Evolutionary conservation across 1,140 invertebrate species (phyloP).

Genomic region (Sarcophaga peregrina): DNA sequence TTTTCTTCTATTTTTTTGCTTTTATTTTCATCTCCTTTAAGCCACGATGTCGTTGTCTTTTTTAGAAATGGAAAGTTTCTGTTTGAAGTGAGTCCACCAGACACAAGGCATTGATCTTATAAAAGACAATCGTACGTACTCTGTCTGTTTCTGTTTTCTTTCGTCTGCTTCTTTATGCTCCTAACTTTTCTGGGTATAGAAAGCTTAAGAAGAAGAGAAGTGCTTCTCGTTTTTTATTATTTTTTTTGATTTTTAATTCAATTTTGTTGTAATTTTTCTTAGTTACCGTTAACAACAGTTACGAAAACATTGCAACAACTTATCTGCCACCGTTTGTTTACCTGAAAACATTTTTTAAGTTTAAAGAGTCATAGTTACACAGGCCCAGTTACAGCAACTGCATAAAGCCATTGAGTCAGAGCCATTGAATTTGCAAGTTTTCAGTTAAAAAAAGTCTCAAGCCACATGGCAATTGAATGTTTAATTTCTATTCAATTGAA

Average conservation of each 20-base stretch:
- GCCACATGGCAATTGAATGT: constrained; percentile 21
- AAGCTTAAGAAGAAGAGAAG: constrained; percentile 28
- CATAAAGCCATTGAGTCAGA: background rate
- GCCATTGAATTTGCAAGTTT: too few relatives aligned
- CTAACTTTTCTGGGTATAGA: background rate
- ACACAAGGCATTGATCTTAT: constrained; percentile 34
- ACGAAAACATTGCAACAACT: constrained; percentile 18
- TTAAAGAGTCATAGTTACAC: constrained; percentile 1
- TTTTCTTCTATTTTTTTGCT: background rate
- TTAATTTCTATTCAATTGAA: constrained; percentile 38
- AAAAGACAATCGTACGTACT: constrained; percentile 11
- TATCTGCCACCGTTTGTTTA: constrained; percentile 14
- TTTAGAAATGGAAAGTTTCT: constrained; percentile 38
- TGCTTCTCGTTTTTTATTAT: background rate
- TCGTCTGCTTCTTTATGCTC: too few relatives aligned
- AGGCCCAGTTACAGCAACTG: background rate
- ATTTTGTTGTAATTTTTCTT: background rate
- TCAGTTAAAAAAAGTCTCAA: too few relatives aligned
- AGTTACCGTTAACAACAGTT: constrained; percentile 12
- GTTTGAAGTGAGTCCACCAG: constrained; percentile 24
- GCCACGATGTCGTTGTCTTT: constrained; percentile 33
- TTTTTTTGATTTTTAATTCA: background rate
- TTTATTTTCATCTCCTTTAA: constrained; percentile 5
- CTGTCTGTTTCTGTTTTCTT: too few relatives aligned
- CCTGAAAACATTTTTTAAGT: background rate